Evolutionary conservation across 2,113 vertebrate species (phyloP).

Genomic region (Stegostoma tigrinum): DNA sequence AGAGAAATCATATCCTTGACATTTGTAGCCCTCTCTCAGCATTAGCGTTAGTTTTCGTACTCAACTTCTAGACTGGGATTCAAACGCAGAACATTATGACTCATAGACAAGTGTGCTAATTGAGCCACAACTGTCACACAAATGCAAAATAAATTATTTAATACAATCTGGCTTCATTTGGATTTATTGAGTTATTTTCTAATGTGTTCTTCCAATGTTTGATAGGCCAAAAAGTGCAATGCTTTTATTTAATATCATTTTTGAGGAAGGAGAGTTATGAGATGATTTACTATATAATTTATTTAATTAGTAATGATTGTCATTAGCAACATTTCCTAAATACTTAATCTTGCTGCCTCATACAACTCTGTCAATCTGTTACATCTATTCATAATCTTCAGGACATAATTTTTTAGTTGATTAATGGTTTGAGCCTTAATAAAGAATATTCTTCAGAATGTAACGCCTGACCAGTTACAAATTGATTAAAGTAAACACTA

Average conservation of each 20-base stretch:
- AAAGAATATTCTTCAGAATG: conserved; percentile 19
- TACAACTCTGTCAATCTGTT: not conserved
- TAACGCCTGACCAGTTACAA: conserved; percentile 22
- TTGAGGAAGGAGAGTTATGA: not conserved
- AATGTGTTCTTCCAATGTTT: not conserved
- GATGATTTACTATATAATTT: not conserved
- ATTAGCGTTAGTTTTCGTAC: not conserved
- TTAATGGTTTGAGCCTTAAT: conserved; percentile 15
- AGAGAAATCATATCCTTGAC: not conserved
- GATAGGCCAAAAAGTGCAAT: not conserved
- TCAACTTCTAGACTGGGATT: not conserved
- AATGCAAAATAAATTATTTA: not conserved
- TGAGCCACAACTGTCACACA: not conserved
- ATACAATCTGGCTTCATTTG: not conserved
- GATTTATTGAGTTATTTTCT: not conserved
- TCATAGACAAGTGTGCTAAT: not conserved
- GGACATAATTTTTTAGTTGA: not conserved
- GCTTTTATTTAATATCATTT: not conserved
- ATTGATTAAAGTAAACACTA: conserved; percentile 6
- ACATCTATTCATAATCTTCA: not conserved
- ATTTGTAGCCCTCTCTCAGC: not conserved
- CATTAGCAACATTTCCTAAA: not conserved
- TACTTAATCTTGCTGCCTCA: not conserved
- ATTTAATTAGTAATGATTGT: not conserved
- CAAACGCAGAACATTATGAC: not conserved